phyloP scores from a whole-genome alignment of 2,888 invertebrate genomes.

The Colletes collaris region DNA sequence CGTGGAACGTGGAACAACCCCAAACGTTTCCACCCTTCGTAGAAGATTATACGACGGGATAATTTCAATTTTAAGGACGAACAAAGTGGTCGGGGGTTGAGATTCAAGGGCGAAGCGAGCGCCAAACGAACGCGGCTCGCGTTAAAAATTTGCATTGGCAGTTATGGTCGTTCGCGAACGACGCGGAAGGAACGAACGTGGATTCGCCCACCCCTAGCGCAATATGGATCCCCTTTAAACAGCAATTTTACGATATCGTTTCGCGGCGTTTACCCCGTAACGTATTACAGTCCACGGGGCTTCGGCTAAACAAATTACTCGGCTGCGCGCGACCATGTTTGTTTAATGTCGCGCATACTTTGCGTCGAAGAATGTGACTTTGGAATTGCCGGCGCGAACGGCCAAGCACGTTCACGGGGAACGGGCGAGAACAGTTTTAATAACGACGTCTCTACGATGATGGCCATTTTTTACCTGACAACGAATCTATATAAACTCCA shows the following conservation, averaged over 20 bases:
- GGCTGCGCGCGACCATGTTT: neutral
- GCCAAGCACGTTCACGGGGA: neutral
- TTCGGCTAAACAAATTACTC: conserved; percentile 41
- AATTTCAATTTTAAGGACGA: too few relatives aligned
- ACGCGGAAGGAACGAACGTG: conserved; percentile 37
- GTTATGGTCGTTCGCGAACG: conserved; percentile 29
- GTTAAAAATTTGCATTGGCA: conserved; percentile 37
- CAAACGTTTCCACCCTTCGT: too few relatives aligned
- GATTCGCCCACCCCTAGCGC: neutral
- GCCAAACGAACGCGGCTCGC: neutral
- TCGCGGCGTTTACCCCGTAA: conserved; percentile 43
- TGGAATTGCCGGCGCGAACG: neutral
- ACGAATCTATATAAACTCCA: too few relatives aligned
- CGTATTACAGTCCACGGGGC: conserved; percentile 8
- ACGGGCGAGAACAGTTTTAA: too few relatives aligned
- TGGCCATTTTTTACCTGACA: too few relatives aligned
- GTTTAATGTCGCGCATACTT: neutral
- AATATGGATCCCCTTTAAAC: conserved; percentile 41
- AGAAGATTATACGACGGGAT: too few relatives aligned
- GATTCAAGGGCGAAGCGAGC: neutral
- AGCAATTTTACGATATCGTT: conserved; percentile 49
- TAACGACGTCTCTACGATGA: too few relatives aligned
- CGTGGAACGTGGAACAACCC: too few relatives aligned
- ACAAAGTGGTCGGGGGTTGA: too few relatives aligned
- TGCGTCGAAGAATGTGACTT: neutral